Base-by-base conservation (phyloP, 2,888 invertebrate genomes). In the Sminthurinus aureus region DNA sequence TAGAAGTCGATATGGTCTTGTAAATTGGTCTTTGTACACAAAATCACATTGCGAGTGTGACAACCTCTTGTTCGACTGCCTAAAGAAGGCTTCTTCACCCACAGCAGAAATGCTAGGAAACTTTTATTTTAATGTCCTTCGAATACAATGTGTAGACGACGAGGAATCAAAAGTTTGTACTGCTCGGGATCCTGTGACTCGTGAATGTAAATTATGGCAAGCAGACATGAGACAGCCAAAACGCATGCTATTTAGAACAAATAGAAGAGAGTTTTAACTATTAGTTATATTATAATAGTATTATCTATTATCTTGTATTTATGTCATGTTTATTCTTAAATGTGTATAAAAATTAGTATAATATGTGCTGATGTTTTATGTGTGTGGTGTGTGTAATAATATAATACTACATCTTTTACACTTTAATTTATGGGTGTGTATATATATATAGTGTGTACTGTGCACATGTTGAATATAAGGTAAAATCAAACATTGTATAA, bases 21-120 rank as follows among this genome's bases (percentile, higher is more conserved):
- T 93, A 83, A 98, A 98, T 91, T 93, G 94, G 90, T 95, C 95
- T 0, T 90, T 96, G 66, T 96, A 95, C 91, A 96, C 96, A 90
- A 96, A 96, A 92, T 96, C 96, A 0, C 96, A 97, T 90, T 97
- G 97, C 90, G 92, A 92, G 79, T 98, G 97, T 91, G 97, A 97
- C 90, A 94, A 95, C 88, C 93, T 93, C 91, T 93, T 98, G 79
- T 95, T 94, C 90, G 92, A 93, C 26, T 98, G 97, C 90, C 92
- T 98, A 85, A 96, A 96, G 90, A 91, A 92, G 81, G 93, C 94
- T 52, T 93, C 93, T 88, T 94, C 94, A 50, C 94, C 95, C 71
- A 94, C 94, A 11, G 94, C 95, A 0, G 91, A 92, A 85, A 89
- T 95, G 84, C 94, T 96, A 93, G 96, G 96, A 71, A 94, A 94